Evolutionary conservation across 2,797 vertebrate species (phyloP), one percentile per base, ranked within the genome.

Genomic region (Sebastes wilsoni): DNA sequence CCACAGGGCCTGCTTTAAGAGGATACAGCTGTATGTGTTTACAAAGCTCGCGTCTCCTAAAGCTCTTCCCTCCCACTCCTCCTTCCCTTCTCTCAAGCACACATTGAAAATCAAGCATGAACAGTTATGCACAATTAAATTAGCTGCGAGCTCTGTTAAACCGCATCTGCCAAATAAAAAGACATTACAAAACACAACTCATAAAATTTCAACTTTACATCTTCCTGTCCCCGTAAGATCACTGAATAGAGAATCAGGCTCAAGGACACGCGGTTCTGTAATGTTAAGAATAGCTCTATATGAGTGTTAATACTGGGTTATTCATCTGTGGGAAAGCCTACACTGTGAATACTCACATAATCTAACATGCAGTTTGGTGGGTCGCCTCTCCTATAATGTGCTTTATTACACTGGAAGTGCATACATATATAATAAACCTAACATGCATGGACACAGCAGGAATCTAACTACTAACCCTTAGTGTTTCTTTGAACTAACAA

Each of bases 1-100:
- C 88, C 82, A 82, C 75, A 1, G 87, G 91, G 84, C 69, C 82
- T 59, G 76, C 75, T 88, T 83, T 20, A 82, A 89, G 82, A 90
- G 86, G 87, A 85, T 84, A 61, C 92, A 89, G 92, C 88, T 90
- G 88, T 77, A 74, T 75, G 75, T 87, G 85, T 89, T 91, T 89
- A 85, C 86, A 86, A 84, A 89, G 72, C 84, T 68, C 1, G 23
- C 46, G 52, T 85, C 71, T 80, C 81, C 77, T 67, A 32, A 56
- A 82, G 74, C 79, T 79, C 22, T 36, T 36, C 72, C 56, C 55
- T 77, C 68, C n/a, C 76, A 14, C 61, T 70, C 34, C 52, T n/a
- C 25, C 52, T 54, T 56, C 75, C 64, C 20, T 62, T 61, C 77
- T 80, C 79, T 67, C 66, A 76, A 64, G 81, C 55, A 88, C 87